Percentiles rank a stretch among this genome's conserved stretches.
These are phyloP conservation scores for Indri indri DNA, from an alignment of 2,113 vertebrate species.

Conservation along the genomic window DNA sequence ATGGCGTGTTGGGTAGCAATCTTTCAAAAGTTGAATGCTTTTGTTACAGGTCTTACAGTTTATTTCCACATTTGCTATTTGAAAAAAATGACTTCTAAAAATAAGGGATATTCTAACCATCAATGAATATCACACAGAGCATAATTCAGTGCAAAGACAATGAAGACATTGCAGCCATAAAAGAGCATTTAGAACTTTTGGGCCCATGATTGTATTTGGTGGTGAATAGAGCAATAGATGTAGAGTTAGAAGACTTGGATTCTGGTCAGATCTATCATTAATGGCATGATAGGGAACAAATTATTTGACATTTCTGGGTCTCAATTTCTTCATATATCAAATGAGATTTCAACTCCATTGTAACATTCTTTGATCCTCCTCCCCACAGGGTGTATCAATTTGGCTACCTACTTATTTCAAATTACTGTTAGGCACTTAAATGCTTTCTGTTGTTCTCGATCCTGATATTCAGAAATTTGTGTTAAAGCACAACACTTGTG, in stretches of 20 bases:
- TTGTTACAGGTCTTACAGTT: constrained; percentile 2
- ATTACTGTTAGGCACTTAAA: not conserved
- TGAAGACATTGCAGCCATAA: not conserved
- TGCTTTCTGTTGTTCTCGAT: constrained; percentile 43
- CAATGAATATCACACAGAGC: not conserved
- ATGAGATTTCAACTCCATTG: not conserved
- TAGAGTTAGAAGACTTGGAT: not conserved
- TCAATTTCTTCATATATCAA: not conserved
- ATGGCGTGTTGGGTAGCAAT: not conserved
- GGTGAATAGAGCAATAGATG: not conserved
- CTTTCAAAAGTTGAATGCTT: constrained; percentile 45
- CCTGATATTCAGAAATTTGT: constrained; percentile 45
- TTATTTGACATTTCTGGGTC: not conserved
- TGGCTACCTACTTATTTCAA: constrained; percentile 58
- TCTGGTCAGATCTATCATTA: not conserved
- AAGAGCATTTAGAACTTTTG: constrained; percentile 45
- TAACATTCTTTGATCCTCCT: not conserved
- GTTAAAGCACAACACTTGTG: constrained; percentile 50
- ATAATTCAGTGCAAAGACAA: not conserved
- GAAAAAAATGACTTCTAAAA: not conserved
- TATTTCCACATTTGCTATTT: constrained; percentile 22
- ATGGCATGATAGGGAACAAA: not conserved
- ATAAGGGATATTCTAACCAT: not conserved
- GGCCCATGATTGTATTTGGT: not conserved
- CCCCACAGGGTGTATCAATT: not conserved